These are phyloP conservation scores for Camponotus fellah DNA, from an alignment of 2,888 invertebrate species.

Conservation along the genomic window DNA sequence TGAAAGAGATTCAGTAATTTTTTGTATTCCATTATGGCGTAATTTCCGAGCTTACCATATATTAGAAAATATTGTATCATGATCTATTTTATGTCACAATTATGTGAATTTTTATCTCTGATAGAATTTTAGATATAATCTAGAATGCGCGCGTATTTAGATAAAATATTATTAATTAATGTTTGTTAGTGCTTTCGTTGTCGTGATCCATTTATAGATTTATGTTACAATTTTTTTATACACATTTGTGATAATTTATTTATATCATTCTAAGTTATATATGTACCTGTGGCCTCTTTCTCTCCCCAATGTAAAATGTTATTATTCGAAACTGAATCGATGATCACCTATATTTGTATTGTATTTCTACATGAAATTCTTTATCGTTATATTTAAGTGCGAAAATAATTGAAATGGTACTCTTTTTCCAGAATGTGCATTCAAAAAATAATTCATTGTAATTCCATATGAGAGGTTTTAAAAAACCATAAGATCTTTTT, in stretches of 20 bases:
- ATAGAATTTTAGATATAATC: conserved; percentile 20
- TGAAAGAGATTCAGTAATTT: conserved; percentile 24
- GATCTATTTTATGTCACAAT: conserved; percentile 31
- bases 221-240: conserved; percentile 54
- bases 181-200: conserved; percentile 58
- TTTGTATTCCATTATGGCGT: neutral
- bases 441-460: neutral
- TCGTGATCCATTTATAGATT: conserved; percentile 57
- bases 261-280: conserved; percentile 75
- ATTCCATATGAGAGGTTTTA: neutral
- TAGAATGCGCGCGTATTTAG: conserved; percentile 14
- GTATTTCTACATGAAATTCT: neutral
- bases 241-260: conserved; percentile 76
- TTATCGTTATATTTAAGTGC: neutral
- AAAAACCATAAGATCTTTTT: neutral
- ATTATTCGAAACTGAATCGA: conserved; percentile 2
- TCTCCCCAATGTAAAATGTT: conserved; percentile 54
- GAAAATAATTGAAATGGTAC: neutral
- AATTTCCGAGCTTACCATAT: conserved; percentile 35
- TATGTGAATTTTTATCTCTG: conserved; percentile 27
- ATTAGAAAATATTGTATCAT: conserved; percentile 21
- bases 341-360: conserved; percentile 21
- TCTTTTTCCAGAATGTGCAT: neutral
- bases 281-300: conserved; percentile 76
- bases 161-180: conserved; percentile 32